Evolutionary conservation across 1,140 invertebrate genomes (phyloP), one percentile per base, ranked within the genome.

Genomic region (Zeugodacus cucurbitae): DNA sequence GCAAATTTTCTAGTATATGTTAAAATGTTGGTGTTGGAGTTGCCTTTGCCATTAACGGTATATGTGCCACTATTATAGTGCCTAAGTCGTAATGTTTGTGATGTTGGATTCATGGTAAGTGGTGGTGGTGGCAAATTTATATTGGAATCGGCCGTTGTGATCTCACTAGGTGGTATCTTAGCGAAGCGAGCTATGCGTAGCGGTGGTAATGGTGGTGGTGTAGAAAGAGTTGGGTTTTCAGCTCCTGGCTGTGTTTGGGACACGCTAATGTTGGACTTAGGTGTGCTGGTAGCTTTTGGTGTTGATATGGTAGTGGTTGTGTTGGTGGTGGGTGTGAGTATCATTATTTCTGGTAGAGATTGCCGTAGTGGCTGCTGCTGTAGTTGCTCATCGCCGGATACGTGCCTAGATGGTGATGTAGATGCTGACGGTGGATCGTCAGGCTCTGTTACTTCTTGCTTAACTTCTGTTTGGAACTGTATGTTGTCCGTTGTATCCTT

Each of bases 401-500:
- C 48, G n/a, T 92, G 89, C 11, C 87, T 89, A 22, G 54, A 4
- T 17, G n/a, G 11, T 26, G 29, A 57, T 22, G 37, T 82, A 48
- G 54, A n/a, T 54, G 29, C 37, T 29, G 32, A 3, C 2, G 57
- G 29, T 90, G 91, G 3, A 89, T 92, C 48, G 91, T 90, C 5
- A 89, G 70, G 67, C 90, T 87, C 48, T 22, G 29, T 64, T 86
- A 90, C 90, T 26, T 92, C 91, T 20, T 92, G 87, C 34, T 92
- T 92, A 0, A 92, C 90, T 22, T 90, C 89, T 1, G 91, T 88
- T 57, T 90, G 89, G 0, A 92, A 91, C 1, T 91, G 91, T 62
- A 87, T 85, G 34, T 91, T 91, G 0, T 89, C 90, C 78, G 86
- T n/a, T 88, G 82, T 8, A 17, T 82, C 41, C 11, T 82, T 82